phyloP scores from a whole-genome alignment of 2,113 vertebrate species.

The Bubalus kerabau region DNA sequence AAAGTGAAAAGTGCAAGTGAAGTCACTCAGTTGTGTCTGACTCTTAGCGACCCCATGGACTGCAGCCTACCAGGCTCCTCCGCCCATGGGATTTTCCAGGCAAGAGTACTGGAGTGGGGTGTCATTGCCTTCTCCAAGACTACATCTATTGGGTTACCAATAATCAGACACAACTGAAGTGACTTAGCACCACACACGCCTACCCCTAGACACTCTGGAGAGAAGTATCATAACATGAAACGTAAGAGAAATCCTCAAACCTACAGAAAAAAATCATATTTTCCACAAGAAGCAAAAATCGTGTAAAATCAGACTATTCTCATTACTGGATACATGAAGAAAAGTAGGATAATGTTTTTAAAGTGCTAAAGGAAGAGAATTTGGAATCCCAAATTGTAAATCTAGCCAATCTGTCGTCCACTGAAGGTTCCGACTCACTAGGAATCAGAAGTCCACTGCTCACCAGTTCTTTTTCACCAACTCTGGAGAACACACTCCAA shows the following conservation, averaged over 20 bases:
- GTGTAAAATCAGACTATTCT: not conserved
- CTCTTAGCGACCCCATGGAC: too few species aligned
- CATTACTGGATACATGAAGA: not conserved
- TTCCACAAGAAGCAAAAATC: not conserved
- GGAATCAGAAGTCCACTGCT: not conserved
- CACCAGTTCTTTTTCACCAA: accelerated
- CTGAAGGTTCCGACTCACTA: too few species aligned
- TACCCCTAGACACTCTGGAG: accelerated
- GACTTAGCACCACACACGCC: not conserved
- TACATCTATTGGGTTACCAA: too few species aligned
- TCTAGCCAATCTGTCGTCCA: accelerated
- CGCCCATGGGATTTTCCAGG: too few species aligned
- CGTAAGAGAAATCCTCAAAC: too few species aligned
- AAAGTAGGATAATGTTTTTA: not conserved
- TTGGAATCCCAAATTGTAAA: not conserved
- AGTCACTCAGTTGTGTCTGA: too few species aligned
- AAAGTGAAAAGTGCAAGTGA: too few species aligned
- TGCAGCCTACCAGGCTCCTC: too few species aligned
- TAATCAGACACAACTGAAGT: not conserved
- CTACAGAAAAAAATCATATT: not conserved
- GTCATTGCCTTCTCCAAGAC: too few species aligned
- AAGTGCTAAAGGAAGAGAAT: not conserved
- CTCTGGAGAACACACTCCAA: not conserved
- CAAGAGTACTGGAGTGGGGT: too few species aligned
- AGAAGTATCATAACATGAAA: not conserved